Evolutionary conservation across 2,797 vertebrate genomes (phyloP).

Genomic region (Ptychobarbus kaznakovi): DNA sequence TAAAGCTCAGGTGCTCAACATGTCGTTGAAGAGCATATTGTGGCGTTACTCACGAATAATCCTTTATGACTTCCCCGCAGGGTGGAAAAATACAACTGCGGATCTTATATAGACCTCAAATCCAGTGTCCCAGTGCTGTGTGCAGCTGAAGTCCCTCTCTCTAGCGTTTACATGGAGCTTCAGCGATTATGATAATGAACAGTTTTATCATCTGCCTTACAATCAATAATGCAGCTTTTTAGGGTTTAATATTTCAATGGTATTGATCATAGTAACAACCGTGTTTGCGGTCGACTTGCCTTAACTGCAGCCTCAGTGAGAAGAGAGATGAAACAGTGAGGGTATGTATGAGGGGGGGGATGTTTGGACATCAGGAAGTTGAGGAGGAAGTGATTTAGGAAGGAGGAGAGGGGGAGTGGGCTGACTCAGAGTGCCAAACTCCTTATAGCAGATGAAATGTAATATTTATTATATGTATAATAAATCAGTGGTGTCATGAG

Average conservation of each 20-base stretch:
- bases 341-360: not conserved
- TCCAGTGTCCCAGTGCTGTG: slow-evolving; percentile 30
- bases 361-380: slow-evolving; percentile 29
- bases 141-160: slow-evolving; percentile 61
- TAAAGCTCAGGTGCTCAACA: slow-evolving; percentile 48
- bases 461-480: slow-evolving; percentile 45
- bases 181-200: slow-evolving; percentile 91
- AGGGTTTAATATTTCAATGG: slow-evolving; percentile 97
- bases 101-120: not conserved
- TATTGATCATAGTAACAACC: slow-evolving; percentile 97
- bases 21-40: slow-evolving; percentile 46
- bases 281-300: slow-evolving; percentile 85
- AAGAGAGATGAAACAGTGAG: slow-evolving; percentile 43
- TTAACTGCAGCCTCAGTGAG: slow-evolving; percentile 79
- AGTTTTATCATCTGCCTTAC: slow-evolving; percentile 93
- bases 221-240: slow-evolving; percentile 96
- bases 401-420: slow-evolving; percentile 3
- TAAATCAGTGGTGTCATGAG: slow-evolving; percentile 35
- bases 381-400: slow-evolving; percentile 21
- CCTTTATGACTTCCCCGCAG: slow-evolving; percentile 37
- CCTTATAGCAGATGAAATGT: slow-evolving; percentile 48
- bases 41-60: slow-evolving; percentile 53
- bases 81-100: slow-evolving; percentile 2
- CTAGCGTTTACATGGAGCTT: slow-evolving; percentile 76
- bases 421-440: slow-evolving; percentile 24